Percentiles rank a stretch among this genome's conserved stretches.
phyloP scores from a whole-genome alignment of 2,113 vertebrate genomes.

The Climacteris rufus region DNA sequence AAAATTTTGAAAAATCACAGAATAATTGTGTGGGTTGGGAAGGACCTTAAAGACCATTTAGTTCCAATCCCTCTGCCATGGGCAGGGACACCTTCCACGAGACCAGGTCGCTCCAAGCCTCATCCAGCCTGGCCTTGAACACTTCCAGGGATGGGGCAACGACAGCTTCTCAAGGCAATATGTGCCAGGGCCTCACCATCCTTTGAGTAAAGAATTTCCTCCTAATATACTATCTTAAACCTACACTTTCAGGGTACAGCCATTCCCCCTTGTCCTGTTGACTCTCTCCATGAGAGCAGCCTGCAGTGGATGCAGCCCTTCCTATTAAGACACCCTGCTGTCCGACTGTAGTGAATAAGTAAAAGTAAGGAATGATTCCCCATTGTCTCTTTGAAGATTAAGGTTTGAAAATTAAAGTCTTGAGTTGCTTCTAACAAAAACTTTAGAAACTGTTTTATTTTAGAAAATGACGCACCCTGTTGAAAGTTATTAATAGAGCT shows the following conservation, averaged over 20 bases:
- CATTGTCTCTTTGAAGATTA: not conserved
- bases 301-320: not conserved
- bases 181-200: not conserved
- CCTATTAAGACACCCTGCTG: not conserved
- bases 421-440: not conserved
- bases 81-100: not conserved
- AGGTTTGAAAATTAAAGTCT: not conserved
- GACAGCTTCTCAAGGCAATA: not conserved
- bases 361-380: not conserved
- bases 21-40: not conserved
- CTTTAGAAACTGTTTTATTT: not conserved
- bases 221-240: not conserved
- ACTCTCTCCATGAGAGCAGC: not conserved
- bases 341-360: not conserved
- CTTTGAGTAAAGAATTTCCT: not conserved
- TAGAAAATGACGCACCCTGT: not conserved
- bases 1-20: not conserved
- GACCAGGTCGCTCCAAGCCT: not conserved
- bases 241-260: not conserved
- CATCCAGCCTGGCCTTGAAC: not conserved
- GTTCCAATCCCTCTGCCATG: not conserved
- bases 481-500: not conserved
- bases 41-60: not conserved
- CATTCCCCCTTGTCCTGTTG: not conserved
- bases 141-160: not conserved